Conservation (phyloP, 2,797 vertebrate species). For the Carcharodon carcharias region DNA sequence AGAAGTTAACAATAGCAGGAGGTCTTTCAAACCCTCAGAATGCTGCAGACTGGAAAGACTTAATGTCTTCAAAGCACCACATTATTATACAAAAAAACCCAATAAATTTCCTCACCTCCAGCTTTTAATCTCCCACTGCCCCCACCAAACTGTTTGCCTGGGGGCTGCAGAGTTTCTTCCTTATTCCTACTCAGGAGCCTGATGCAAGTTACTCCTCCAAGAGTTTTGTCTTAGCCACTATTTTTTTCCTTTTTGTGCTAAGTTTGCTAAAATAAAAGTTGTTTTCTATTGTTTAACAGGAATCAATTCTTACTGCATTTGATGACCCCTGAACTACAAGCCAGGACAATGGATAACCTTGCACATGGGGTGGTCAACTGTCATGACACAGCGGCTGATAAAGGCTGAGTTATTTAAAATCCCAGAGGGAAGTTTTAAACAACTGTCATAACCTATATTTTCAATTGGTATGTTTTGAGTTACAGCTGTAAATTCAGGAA, state of each 20-base stretch:
- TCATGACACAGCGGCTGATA: too few relatives aligned
- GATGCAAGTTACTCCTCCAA: background rate
- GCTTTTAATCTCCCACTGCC: background rate
- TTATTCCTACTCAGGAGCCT: background rate
- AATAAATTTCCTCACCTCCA: background rate
- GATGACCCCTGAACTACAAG: too few relatives aligned
- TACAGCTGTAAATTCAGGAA: too few relatives aligned
- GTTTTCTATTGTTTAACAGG: too few relatives aligned
- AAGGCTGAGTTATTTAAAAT: too few relatives aligned
- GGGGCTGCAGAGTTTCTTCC: background rate
- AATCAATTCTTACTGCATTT: too few relatives aligned
- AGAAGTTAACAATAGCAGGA: background rate
- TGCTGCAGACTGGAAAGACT: background rate
- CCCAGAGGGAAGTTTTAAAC: too few relatives aligned
- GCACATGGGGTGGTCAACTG: too few relatives aligned
- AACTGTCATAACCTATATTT: too few relatives aligned
- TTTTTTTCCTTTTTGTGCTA: too few relatives aligned
- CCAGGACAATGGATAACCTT: too few relatives aligned
- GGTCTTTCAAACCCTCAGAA: background rate
- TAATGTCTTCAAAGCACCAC: background rate
- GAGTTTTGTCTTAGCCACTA: background rate
- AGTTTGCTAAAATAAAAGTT: background rate
- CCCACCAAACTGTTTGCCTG: background rate
- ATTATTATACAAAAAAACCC: background rate
- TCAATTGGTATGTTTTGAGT: too few relatives aligned